A percentile compares a stretch with the other conserved stretches of the same genome.
These are phyloP conservation scores for Aldabrachelys gigantea DNA, from an alignment of 2,113 vertebrate genomes.

Conservation along the genomic window DNA sequence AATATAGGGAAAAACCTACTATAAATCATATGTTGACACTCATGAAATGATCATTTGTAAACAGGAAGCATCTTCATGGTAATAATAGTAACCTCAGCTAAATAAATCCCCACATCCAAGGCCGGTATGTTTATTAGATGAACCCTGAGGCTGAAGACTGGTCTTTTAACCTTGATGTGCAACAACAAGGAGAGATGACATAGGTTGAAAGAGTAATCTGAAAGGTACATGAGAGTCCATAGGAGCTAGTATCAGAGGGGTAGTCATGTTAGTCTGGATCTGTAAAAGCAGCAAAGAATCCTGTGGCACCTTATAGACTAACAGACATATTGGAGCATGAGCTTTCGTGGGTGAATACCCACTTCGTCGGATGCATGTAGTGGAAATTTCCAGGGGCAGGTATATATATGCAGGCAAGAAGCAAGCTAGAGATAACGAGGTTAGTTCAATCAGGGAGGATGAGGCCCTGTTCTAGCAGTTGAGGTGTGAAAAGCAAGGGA, in stretches of 20 bases:
- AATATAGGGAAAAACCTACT: slow-evolving; percentile 19
- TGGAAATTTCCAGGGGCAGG: no score
- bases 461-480: no score
- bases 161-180: slow-evolving; percentile 39
- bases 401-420: no score
- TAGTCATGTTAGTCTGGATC: no score
- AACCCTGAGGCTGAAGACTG: neutral
- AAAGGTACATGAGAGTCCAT: neutral
- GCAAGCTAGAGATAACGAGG: no score
- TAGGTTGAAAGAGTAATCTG: neutral
- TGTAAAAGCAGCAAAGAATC: no score
- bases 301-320: no score
- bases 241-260: neutral
- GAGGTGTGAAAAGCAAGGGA: no score
- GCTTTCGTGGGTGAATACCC: no score
- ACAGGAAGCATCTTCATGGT: neutral
- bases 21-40: slow-evolving; percentile 16
- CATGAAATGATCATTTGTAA: neutral
- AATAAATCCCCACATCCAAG: slow-evolving; percentile 9
- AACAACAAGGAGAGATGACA: neutral
- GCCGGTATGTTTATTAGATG: neutral
- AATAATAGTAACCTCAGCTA: slow-evolving; percentile 14
- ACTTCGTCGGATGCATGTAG: no score
- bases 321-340: no score
- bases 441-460: no score